These are phyloP conservation scores for Rhyacophila evoluta DNA, from an alignment of 2,888 invertebrate species.

Conservation along the genomic window DNA sequence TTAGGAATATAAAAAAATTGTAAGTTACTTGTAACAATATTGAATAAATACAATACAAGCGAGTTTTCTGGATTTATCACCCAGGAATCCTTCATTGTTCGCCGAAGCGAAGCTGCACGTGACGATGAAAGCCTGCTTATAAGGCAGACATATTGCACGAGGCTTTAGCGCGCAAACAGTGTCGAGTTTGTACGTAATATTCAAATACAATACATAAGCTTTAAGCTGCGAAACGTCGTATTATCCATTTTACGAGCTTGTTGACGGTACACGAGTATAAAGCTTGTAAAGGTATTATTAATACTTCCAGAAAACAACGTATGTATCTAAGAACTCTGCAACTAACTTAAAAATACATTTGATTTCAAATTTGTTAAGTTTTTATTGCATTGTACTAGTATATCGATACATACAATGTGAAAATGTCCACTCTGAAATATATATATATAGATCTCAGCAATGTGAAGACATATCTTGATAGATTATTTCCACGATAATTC, in stretches of 20 bases:
- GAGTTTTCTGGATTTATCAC: background rate
- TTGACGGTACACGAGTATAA: background rate
- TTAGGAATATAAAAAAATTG: too few species aligned
- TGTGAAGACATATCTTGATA: too few species aligned
- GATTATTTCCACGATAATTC: too few species aligned
- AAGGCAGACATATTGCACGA: background rate
- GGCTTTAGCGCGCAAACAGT: background rate
- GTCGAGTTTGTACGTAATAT: background rate
- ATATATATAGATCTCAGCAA: too few species aligned
- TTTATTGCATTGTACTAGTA: too few species aligned
- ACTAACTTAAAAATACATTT: too few species aligned
- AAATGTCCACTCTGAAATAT: too few species aligned
- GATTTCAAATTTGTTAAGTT: too few species aligned
- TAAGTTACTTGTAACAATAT: too few species aligned
- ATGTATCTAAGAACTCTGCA: too few species aligned
- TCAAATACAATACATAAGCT: background rate
- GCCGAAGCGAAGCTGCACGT: background rate
- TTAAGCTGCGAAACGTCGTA: background rate
- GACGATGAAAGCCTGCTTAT: slow-evolving; percentile 14
- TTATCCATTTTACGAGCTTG: background rate
- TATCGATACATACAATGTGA: too few species aligned
- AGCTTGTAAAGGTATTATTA: background rate
- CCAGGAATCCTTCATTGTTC: background rate
- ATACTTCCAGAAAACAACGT: too few species aligned
- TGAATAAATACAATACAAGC: background rate